Base-by-base conservation (phyloP, 2,888 invertebrate genomes). In the Tupiocoris notatus region DNA sequence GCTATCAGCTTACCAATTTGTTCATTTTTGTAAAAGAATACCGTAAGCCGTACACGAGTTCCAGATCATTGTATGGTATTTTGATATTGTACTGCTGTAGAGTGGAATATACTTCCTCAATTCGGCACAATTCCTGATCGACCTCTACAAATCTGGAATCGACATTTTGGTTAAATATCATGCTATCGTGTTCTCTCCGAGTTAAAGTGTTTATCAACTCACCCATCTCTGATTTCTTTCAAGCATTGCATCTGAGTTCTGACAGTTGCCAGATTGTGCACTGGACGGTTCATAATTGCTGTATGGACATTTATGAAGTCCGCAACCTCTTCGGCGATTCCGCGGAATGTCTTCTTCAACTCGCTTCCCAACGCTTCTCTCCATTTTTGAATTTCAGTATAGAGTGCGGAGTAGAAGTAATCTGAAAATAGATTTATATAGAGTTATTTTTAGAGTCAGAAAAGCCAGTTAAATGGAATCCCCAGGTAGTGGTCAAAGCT, bases 161-260 rank as follows among this genome's bases (percentile, higher is more conserved):
- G 25, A 16, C 18, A 17, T 3, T 58, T 58, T 65, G 6, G 23
- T 24, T 25, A 25, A 65, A 2, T 23, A 62, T 62, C 21, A 20
- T 62, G 9, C 2, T 62, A 54, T 54, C n/a, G n/a, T n/a, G n/a
- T n/a, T n/a, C n/a, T n/a, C 12, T 12, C 54, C 3, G 18, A 59
- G n/a, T 59, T n/a, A n/a, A n/a, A 59, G 6, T n/a, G n/a, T n/a
- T n/a, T n/a, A n/a, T n/a, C n/a, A 9, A 2, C 63, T 23, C 62
- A 73, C 73, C 63, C 63, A 21, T 93, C 89, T 65, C 94, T 86
- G 79, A 95, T 90, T 79, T 88, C 86, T 81, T 89, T 89, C 67
- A 94, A 86, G 79, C 93, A 92, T 81, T 88, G 85, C 94, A 95
- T 95, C 1, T 92, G 92, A 23, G 91, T 83, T 81, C 93, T 88